A percentile compares a stretch with the other conserved stretches of the same genome.
Conservation (phyloP, 2,113 vertebrate genomes). For the Amblyornis subalaris region DNA sequence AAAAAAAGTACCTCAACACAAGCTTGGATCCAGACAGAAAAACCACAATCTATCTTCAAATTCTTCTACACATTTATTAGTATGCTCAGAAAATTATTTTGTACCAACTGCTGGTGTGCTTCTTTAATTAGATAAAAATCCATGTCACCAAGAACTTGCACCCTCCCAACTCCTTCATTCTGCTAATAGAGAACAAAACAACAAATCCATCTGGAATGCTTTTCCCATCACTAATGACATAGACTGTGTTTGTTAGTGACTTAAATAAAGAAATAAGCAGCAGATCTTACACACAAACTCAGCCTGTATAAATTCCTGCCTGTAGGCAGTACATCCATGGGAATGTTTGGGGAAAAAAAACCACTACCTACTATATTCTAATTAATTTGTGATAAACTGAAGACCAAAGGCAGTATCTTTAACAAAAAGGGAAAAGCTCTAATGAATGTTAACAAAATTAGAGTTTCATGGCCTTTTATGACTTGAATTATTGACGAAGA, state of each 20-base stretch:
- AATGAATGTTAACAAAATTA: neutral
- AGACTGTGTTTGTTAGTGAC: neutral
- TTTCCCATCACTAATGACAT: neutral
- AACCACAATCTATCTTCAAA: neutral
- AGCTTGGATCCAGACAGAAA: neutral
- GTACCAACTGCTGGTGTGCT: neutral
- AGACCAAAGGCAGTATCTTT: neutral
- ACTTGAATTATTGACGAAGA: neutral
- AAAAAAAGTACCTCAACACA: neutral
- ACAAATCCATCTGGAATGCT: neutral
- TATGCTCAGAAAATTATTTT: neutral
- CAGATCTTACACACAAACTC: neutral
- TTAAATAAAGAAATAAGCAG: neutral
- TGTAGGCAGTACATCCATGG: neutral
- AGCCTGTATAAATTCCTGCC: neutral
- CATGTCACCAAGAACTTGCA: neutral
- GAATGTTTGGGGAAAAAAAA: neutral
- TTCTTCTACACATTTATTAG: neutral
- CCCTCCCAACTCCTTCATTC: neutral
- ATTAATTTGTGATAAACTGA: neutral
- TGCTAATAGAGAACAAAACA: neutral
- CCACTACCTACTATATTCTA: neutral
- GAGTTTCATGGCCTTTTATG: neutral
- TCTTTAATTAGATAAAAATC: constrained; percentile 13
- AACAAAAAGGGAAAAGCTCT: neutral